Evolutionary conservation across 2,888 invertebrate genomes (phyloP), one percentile per base, ranked within the genome.

Genomic region (Bursaphelenchus okinawaensis): DNA sequence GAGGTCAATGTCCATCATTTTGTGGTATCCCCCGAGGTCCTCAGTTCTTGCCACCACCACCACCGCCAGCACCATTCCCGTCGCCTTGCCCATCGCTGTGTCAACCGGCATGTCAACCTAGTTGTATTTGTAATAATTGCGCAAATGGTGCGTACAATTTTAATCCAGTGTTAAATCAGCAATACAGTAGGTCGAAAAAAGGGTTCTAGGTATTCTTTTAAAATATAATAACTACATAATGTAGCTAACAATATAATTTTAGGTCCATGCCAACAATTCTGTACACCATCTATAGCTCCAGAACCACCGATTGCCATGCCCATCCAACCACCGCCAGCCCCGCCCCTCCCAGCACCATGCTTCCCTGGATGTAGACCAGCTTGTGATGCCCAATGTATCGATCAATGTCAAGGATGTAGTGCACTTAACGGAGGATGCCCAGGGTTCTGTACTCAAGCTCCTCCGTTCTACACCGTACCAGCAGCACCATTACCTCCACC

Each of bases 391-490:
- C 40, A 40, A 40, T 40, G 40, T 40, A 40, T 40, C n/a, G 40
- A 40, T 40, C 40, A 40, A 40, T 40, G 40, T n/a, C 40, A 40
- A 40, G 40, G 40, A 3, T 40, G 40, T n/a, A 40, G 40, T 4
- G 40, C 40, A 1, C 6, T 40, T 1, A 40, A 40, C n/a, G 40
- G 40, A 16, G 51, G 51, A 1, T 59, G 60, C 50, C 60, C 60
- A 1, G 31, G 50, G 12, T 59, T 59, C 22, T 59, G 60, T 22
- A 51, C 20, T 12, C 22, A n/a, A 29, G 55, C 60, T 51, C 58
- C 58, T 12, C 60, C 50, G 19, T 20, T 56, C 29, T 54, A 16
- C 26, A n/a, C 52, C 20, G n/a, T 29, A 7, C 52, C 60, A 59
- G 24, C 60, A 40, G 23, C 55, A 24, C 57, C 57, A 12, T n/a